A percentile compares a stretch with the other conserved stretches of the same genome.
These are phyloP conservation scores for Panagrolaimus sp. DNA, from an alignment of 1,140 invertebrate species.

Conservation along the genomic window DNA sequence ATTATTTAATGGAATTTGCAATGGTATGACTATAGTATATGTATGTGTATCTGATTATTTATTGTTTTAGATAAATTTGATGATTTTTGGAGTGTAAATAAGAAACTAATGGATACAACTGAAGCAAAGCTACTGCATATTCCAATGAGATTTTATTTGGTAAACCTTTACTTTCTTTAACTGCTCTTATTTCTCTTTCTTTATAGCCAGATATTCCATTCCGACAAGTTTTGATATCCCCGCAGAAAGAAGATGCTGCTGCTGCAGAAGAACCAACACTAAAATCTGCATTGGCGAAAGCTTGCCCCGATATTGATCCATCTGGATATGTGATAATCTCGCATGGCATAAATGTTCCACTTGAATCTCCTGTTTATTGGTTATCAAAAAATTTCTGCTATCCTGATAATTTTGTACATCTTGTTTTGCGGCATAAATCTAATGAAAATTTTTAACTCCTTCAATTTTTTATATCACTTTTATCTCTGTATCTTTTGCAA, in stretches of 20 bases:
- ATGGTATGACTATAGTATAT: slow-evolving; percentile 67
- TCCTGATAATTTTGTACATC: slow-evolving; percentile 94
- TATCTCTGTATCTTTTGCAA: no score
- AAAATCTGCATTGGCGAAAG: slow-evolving; percentile 29
- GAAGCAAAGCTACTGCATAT: slow-evolving; percentile 64
- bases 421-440: slow-evolving; percentile 29
- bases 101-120: slow-evolving; percentile 72
- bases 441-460: not conserved
- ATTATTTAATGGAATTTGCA: slow-evolving; percentile 84
- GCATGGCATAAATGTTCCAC: slow-evolving; percentile 80
- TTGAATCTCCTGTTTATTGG: slow-evolving; percentile 90
- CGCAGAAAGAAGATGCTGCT: slow-evolving; percentile 64
- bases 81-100: slow-evolving; percentile 95
- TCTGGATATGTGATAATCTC: slow-evolving; percentile 67
- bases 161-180: slow-evolving; percentile 66
- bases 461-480: no score
- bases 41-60: slow-evolving; percentile 6
- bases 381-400: slow-evolving; percentile 93
- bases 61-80: slow-evolving; percentile 86
- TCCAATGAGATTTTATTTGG: slow-evolving; percentile 46
- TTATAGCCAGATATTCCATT: slow-evolving; percentile 63
- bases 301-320: slow-evolving; percentile 20
- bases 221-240: slow-evolving; percentile 23
- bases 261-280: slow-evolving; percentile 27
- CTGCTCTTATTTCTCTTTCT: slow-evolving; percentile 66